Base-by-base conservation (phyloP, 2,113 vertebrate species). In the Hippocampus zosterae region DNA sequence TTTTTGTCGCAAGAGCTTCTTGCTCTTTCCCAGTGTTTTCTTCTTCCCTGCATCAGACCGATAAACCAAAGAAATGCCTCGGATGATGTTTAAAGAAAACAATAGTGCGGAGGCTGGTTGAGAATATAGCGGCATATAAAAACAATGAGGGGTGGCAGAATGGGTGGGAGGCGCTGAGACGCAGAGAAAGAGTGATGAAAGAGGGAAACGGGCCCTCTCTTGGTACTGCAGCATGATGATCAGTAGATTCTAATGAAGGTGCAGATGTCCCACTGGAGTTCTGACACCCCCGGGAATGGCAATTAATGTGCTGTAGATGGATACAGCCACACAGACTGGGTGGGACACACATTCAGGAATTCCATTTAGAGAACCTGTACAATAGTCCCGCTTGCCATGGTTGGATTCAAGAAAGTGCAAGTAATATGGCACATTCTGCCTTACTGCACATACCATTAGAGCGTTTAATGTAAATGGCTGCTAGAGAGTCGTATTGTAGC, bases 201-300 rank as follows among this genome's bases (percentile, higher is more conserved):
- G 81, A 86, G 80, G 76, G 70, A 85, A 83, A 72, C 83, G 69
- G 78, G 74, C 70, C 75, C 85, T 87, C 81, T 87, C 85, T 79
- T 84, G 85, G 86, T 86, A 81, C 81, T 69, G 78, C 82, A 70
- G 78, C 68, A 46, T 78, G 83, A 88, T 88, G 89, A 90, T 90
- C 88, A 90, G 89, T 87, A 68, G 74, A 87, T 82, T 82, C 87
- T 90, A 90, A 90, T 90, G 89, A 90, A 90, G 88, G 88, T 90
- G 86, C 80, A 86, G 87, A 83, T 69, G 64, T 84, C 87, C 87
- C 88, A 67, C 25, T 78, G 88, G 89, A 90, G 71, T 37, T 79
- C 71, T 57, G 81, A 78, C 65, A 84, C 87, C 84, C 80, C 78
- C 80, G 87, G 86, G 87, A 90, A 89, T 90, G 88, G 82, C 88